Base-by-base conservation (phyloP, 2,888 invertebrate genomes). In the Oconnorella tubifera region DNA sequence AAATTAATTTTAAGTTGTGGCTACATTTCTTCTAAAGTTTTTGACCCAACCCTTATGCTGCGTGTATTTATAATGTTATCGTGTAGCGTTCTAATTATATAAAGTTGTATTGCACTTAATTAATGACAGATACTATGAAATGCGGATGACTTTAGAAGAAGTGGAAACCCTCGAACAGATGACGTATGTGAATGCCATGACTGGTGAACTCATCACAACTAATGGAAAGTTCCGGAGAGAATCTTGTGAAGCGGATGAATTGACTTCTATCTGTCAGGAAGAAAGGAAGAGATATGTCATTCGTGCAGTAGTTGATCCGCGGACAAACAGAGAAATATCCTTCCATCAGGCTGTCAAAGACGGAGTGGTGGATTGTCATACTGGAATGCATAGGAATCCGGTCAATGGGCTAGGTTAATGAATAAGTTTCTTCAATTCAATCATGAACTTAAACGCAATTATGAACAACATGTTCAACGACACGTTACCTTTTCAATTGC, bases 101-200 rank as follows among this genome's bases (percentile, higher is more conserved):
- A n/a, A n/a, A n/a, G n/a, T n/a, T n/a, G n/a, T n/a, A n/a, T n/a
- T n/a, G n/a, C n/a, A n/a, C n/a, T n/a, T n/a, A n/a, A n/a, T n/a
- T n/a, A n/a, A n/a, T n/a, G n/a, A 10, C 63, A 71, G 71, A 48
- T 71, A 71, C 55, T 69, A 64, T 33, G 71, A 71, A 63, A 48
- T 69, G 63, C 67, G 69, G 53, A 67, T 71, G 63, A 71, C 71
- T n/a, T 40, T 67, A 32, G 69, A 68, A 62, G 66, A 66, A 50
- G 40, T 64, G 33, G 71, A 71, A 59, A 68, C 65, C 25, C 61
- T 51, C 19, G 71, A 71, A 53, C 69, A 70, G 58, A 64, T 70
- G 25, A 51, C 65, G n/a, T 64, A 68, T 60, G 60, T 62, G 53
- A 68, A 67, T 59, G 27, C 49, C n/a, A 49, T 56, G 53, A 62